These are phyloP conservation scores for Tiphia femorata DNA, from an alignment of 2,888 invertebrate species.

Conservation along the genomic window DNA sequence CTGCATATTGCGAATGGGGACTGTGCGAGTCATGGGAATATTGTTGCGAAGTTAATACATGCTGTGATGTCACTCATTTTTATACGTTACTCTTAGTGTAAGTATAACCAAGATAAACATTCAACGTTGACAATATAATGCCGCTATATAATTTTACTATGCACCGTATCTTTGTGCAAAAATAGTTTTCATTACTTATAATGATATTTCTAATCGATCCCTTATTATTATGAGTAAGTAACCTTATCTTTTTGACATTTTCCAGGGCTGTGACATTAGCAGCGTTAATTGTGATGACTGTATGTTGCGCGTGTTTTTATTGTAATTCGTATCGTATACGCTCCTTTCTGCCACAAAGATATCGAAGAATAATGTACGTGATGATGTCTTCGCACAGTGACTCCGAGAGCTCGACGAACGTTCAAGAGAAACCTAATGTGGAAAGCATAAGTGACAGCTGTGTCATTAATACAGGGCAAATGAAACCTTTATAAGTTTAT, in stretches of 20 bases:
- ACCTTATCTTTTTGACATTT: not conserved
- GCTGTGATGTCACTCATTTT: constrained; percentile 37
- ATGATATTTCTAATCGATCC: not conserved
- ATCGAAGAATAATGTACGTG: constrained; percentile 17
- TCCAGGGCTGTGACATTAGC: constrained; percentile 28
- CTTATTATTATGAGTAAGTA: not conserved
- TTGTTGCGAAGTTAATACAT: constrained; percentile 50
- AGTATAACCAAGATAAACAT: constrained; percentile 10
- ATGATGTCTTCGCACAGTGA: constrained; percentile 22
- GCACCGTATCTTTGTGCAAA: not conserved
- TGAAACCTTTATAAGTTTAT: not conserved
- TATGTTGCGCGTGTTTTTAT: constrained; percentile 29
- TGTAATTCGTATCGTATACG: constrained; percentile 13
- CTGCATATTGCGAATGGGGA: constrained; percentile 45
- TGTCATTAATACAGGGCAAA: too few species aligned
- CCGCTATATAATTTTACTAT: not conserved
- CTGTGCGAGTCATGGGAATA: constrained; percentile 40
- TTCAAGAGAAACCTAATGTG: not conserved
- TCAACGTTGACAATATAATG: not conserved
- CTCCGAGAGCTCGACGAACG: not conserved
- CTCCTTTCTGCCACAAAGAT: constrained; percentile 10
- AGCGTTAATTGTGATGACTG: constrained; percentile 18
- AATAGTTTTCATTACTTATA: not conserved
- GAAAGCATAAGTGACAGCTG: not conserved
- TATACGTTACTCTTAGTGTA: constrained; percentile 37